phyloP scores from a whole-genome alignment of 2,888 invertebrate species.

The Scaptomyza reducta region DNA sequence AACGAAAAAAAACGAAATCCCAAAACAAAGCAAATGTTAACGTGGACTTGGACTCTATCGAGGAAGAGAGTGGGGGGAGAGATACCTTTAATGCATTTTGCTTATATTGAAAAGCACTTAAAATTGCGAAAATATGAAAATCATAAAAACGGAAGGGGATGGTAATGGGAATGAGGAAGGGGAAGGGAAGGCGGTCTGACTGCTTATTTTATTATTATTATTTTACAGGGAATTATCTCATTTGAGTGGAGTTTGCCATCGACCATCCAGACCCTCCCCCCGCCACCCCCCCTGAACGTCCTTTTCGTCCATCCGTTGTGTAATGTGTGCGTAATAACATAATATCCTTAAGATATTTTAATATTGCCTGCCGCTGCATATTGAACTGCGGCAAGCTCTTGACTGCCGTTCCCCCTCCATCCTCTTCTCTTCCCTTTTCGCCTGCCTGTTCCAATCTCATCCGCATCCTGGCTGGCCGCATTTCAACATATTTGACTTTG shows the following conservation, averaged over 20 bases:
- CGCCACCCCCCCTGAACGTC: neutral
- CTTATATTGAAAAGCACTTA: conserved; percentile 79
- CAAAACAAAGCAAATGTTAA: conserved; percentile 19
- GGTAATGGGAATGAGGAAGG: neutral
- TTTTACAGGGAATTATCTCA: conserved; percentile 82
- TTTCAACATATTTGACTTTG: conserved; percentile 79
- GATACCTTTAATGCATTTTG: conserved; percentile 76
- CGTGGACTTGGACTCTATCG: conserved; percentile 7
- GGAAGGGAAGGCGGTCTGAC: conserved; percentile 10
- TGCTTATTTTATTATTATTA: conserved; percentile 80
- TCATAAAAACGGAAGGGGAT: conserved; percentile 52
- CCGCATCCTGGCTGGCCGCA: conserved; percentile 62
- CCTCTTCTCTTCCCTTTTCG: too few species aligned
- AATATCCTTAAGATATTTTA: conserved; percentile 83
- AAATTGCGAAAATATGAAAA: conserved; percentile 72
- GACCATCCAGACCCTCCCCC: conserved; percentile 8
- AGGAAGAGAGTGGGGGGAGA: neutral
- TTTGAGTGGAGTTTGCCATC: conserved; percentile 72
- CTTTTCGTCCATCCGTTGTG: conserved; percentile 46
- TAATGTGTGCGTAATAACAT: conserved; percentile 80
- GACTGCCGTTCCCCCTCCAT: too few species aligned
- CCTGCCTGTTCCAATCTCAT: conserved; percentile 25
- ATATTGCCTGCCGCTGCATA: conserved; percentile 74
- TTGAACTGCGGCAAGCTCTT: conserved; percentile 75
- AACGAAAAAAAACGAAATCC: conserved; percentile 24